Evolutionary conservation across 2,888 invertebrate genomes (phyloP).

Genomic region (Drosophila imparisetae): DNA sequence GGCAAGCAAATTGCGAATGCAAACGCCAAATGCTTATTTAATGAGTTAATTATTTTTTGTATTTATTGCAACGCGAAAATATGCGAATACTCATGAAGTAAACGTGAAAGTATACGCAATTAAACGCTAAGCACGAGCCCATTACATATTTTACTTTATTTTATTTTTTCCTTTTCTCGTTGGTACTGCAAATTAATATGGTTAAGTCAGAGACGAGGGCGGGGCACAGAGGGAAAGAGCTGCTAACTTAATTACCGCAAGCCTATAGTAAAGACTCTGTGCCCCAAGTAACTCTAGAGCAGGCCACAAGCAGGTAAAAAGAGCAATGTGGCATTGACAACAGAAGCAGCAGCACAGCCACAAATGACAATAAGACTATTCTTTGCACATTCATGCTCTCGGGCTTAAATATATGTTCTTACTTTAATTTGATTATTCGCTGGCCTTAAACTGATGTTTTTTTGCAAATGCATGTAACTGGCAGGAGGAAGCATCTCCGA

Average conservation of each 20-base stretch:
- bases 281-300: background rate
- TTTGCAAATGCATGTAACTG: background rate
- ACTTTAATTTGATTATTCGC: background rate
- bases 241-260: conserved; percentile 43
- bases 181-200: conserved; percentile 23
- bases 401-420: background rate
- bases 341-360: background rate
- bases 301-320: background rate
- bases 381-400: background rate
- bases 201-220: background rate
- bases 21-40: conserved; percentile 79
- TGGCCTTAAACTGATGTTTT: background rate
- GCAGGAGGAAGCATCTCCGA: background rate
- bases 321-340: background rate
- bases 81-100: conserved; percentile 52
- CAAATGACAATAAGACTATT: background rate
- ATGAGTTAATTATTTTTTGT: conserved; percentile 81
- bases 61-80: conserved; percentile 73
- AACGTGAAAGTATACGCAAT: conserved; percentile 73
- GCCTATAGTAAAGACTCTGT: background rate
- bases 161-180: background rate
- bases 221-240: background rate
- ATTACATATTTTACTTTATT: conserved; percentile 47
- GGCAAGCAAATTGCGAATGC: conserved; percentile 65
- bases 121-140: conserved; percentile 62